These are phyloP conservation scores for Fregetta grallaria DNA, from an alignment of 2,113 vertebrate species.

Conservation along the genomic window DNA sequence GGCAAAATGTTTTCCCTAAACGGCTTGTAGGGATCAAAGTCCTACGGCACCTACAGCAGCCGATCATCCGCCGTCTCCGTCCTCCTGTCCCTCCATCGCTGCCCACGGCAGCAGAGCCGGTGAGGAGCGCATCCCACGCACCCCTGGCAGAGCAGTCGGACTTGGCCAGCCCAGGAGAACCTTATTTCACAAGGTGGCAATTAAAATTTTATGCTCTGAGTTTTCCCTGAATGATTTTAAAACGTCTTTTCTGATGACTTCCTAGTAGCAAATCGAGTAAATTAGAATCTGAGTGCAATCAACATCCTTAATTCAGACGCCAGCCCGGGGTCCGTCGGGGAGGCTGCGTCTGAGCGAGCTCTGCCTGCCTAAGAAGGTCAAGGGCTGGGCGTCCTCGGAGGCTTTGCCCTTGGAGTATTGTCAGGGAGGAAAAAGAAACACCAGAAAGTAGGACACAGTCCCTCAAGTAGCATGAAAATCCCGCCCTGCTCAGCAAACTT, in stretches of 20 bases:
- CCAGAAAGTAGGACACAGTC: conserved; percentile 49
- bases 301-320: conserved; percentile 33
- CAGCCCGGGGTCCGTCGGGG: background rate
- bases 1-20: background rate
- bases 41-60: background rate
- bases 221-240: conserved; percentile 62
- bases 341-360: background rate
- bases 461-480: background rate
- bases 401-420: conserved; percentile 33
- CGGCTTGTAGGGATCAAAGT: background rate
- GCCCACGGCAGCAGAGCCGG: background rate
- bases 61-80: accelerated
- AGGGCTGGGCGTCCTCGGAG: background rate
- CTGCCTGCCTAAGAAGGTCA: conserved; percentile 43
- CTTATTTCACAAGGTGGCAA: conserved; percentile 43
- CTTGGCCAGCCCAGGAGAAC: background rate
- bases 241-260: conserved; percentile 46
- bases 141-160: background rate
- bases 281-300: conserved; percentile 54
- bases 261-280: conserved; percentile 36
- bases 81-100: background rate
- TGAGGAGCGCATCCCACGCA: background rate
- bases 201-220: conserved; percentile 67
- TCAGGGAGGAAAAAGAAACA: background rate
- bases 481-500: conserved; percentile 29